Conservation (phyloP, 2,797 vertebrate genomes). For the Artibeus lituratus region DNA sequence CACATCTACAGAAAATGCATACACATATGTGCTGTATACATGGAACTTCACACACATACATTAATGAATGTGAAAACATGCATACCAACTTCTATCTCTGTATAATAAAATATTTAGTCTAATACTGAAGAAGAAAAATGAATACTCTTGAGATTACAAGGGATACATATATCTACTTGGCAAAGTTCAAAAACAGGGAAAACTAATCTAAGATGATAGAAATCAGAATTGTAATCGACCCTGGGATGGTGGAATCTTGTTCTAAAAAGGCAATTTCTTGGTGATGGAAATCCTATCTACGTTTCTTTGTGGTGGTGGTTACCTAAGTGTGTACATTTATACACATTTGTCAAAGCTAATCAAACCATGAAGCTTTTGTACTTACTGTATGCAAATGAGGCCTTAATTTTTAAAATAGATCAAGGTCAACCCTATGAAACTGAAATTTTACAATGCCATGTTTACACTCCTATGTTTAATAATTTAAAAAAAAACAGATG, state of each 20-base stretch:
- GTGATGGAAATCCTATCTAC: neutral
- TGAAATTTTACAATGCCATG: neutral
- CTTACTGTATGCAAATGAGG: neutral
- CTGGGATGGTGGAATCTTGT: too few species aligned
- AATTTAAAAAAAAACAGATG: neutral
- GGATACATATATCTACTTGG: neutral
- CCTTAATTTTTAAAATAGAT: neutral
- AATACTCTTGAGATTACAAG: neutral
- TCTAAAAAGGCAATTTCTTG: neutral
- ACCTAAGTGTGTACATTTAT: neutral
- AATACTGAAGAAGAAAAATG: neutral
- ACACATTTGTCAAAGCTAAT: neutral
- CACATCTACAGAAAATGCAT: neutral
- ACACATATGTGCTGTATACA: too few species aligned
- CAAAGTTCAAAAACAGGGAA: neutral
- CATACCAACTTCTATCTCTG: neutral
- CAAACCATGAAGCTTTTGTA: neutral
- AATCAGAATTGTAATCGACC: neutral
- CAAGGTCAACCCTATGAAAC: neutral
- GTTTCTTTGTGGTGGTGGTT: neutral
- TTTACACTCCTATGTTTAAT: neutral
- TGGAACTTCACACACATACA: neutral
- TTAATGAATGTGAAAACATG: neutral
- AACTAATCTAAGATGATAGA: neutral
- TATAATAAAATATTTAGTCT: neutral